Evolutionary conservation across 2,113 vertebrate species (phyloP), one percentile per base, ranked within the genome.

Genomic region (Corydoras maculifer): DNA sequence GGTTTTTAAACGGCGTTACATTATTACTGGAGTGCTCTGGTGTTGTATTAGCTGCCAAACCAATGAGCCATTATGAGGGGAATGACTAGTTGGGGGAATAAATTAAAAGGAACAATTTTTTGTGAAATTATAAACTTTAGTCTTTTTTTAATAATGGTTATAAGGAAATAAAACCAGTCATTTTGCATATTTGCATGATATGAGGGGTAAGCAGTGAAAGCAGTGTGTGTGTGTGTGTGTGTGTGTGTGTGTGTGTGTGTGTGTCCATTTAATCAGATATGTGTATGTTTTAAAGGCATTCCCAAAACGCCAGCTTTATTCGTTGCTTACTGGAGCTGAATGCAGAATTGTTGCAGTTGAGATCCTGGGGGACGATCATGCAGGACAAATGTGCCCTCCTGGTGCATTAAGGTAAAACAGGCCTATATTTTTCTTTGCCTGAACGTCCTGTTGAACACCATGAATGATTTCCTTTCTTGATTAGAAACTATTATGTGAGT

Each of bases 311-410:
- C 70, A 73, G 70, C 69, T 71, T 71, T 65, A 80, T 80, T 76
- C 80, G 74, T 75, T 65, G 82, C 79, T 87, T 66, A 85, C 48
- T 78, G 62, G 79, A 78, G 79, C 82, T 83, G 80, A 88, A 85
- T 81, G 74, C 80, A 72, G 68, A 62, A 79, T 70, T 57, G 71
- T 54, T 69, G 57, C 68, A 69, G 74, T 68, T 65, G 18, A 63
- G 58, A 76, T 79, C 80, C 77, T 81, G 75, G 35, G 77, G 83
- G 82, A 84, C 66, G 73, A 15, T 67, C 65, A 69, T 69, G 68
- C 70, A 78, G 75, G 32, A 78, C 72, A 74, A 79, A 69, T 80
- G 75, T 78, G 65, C 31, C 70, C 4, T 51, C 14, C 12, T 68
- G 67, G 76, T 53, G 58, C 67, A 58, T 55, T 75, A 69, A 75